Evolutionary conservation across 2,113 vertebrate genomes (phyloP).

Genomic region (Asarcornis scutulata): DNA sequence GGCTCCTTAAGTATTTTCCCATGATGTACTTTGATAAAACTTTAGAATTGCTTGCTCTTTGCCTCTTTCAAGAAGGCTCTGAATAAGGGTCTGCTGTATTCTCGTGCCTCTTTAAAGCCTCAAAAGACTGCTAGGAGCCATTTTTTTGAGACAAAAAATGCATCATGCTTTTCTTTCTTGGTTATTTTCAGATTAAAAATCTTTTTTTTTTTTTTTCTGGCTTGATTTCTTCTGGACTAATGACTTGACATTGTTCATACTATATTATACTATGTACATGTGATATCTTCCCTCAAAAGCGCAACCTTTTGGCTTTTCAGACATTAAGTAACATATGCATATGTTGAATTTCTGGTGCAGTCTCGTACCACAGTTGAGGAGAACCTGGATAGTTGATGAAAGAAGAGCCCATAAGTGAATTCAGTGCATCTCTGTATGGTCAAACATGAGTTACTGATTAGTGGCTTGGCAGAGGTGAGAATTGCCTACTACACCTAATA

Average conservation of each 20-base stretch:
- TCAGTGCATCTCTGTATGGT: conserved; percentile 17
- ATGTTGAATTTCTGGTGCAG: conserved; percentile 12
- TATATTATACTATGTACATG: not conserved
- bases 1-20: not conserved
- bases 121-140: not conserved
- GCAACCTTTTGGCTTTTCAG: not conserved
- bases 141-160: not conserved
- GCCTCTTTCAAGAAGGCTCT: not conserved
- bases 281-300: not conserved
- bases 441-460: conserved; percentile 27
- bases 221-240: not conserved
- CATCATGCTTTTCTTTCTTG: accelerated
- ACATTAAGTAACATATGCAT: not conserved
- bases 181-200: not conserved
- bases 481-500: not conserved
- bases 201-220: no score
- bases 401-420: conserved; percentile 34
- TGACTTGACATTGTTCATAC: not conserved
- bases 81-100: not conserved
- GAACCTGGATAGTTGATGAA: conserved; percentile 34
- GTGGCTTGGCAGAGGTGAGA: conserved; percentile 59
- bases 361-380: conserved; percentile 20
- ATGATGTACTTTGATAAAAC: not conserved
- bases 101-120: not conserved
- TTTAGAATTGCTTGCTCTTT: not conserved